A percentile compares a stretch with the other conserved stretches of the same genome.
These are phyloP conservation scores for Gasterosteus nipponicus DNA, from an alignment of 2,113 vertebrate genomes.

Conservation along the genomic window DNA sequence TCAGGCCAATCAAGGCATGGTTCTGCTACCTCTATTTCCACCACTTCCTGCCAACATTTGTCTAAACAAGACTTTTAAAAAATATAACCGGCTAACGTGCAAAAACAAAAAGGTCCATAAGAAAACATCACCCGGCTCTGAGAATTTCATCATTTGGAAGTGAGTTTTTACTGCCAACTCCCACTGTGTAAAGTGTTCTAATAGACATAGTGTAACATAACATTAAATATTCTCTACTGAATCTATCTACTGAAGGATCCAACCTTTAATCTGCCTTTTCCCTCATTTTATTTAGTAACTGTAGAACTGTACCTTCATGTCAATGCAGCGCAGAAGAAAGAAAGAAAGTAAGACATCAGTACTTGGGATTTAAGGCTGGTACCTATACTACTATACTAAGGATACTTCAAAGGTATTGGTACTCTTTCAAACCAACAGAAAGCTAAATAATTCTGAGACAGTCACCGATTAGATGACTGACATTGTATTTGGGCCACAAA, in stretches of 20 bases:
- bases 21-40: not conserved
- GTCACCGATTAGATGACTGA: too few relatives aligned
- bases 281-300: not conserved
- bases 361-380: not conserved
- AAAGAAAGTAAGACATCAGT: not conserved
- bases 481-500: too few relatives aligned
- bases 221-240: not conserved
- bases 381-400: too few relatives aligned
- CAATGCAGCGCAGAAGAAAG: not conserved
- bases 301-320: too few relatives aligned
- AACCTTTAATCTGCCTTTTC: not conserved
- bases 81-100: not conserved
- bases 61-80: not conserved
- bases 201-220: not conserved
- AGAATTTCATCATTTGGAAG: not conserved
- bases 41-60: not conserved
- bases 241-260: not conserved
- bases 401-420: too few relatives aligned
- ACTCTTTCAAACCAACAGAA: too few relatives aligned
- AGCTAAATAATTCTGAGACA: too few relatives aligned
- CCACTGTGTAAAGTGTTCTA: not conserved
- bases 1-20: conserved; percentile 5
- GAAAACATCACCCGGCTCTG: not conserved
- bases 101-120: not conserved
- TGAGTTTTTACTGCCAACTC: not conserved